A percentile compares a stretch with the other conserved stretches of the same genome.
Conservation (phyloP, 2,888 invertebrate species). For the Dicycla oo region DNA sequence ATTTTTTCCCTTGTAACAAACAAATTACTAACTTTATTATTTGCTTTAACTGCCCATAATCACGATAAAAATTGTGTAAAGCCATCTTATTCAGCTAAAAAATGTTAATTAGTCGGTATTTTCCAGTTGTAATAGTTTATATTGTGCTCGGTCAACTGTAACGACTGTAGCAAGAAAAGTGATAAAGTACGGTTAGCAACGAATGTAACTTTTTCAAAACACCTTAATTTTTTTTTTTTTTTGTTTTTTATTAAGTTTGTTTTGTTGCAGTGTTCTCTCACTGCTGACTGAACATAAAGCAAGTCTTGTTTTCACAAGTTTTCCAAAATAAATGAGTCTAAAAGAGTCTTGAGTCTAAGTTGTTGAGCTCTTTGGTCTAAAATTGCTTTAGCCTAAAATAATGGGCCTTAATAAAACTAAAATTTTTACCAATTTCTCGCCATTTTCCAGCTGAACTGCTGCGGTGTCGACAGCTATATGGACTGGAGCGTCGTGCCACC, state of each 20-base stretch:
- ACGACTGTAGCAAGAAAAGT: constrained; percentile 2
- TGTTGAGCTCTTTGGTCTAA: too few species aligned
- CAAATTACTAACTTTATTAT: neutral
- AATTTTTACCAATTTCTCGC: neutral
- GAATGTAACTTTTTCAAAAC: neutral
- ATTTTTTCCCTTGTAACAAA: constrained; percentile 4
- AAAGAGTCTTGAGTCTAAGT: too few species aligned
- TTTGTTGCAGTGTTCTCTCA: neutral
- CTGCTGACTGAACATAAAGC: too few species aligned
- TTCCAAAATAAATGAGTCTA: neutral
- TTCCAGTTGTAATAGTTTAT: neutral
- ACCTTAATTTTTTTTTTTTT: too few species aligned
- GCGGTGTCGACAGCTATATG: constrained; percentile 91
- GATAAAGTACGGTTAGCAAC: neutral
- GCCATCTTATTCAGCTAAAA: constrained; percentile 11
- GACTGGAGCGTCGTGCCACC: constrained; percentile 90
- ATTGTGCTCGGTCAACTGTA: constrained; percentile 9
- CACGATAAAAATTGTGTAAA: constrained; percentile 29
- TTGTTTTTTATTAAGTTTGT: too few species aligned
- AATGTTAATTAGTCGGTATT: constrained; percentile 26
- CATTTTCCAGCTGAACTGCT: constrained; percentile 91
- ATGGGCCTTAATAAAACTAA: neutral
- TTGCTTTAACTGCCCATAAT: constrained; percentile 1
- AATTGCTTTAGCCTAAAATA: too few species aligned
- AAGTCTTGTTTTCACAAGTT: neutral